phyloP scores from a whole-genome alignment of 2,888 invertebrate species.

The Drosophila formosana region DNA sequence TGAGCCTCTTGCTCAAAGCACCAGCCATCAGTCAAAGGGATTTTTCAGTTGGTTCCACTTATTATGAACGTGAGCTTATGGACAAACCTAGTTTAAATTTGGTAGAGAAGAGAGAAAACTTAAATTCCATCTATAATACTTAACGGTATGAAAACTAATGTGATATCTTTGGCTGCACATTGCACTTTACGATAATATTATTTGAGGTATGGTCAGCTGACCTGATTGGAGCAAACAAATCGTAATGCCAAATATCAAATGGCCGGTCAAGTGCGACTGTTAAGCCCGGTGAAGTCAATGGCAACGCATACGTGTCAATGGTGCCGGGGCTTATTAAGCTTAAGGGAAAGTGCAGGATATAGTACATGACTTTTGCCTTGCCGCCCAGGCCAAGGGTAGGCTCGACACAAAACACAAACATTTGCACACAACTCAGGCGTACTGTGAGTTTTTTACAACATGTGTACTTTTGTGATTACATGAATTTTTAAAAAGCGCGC shows the following conservation, averaged over 20 bases:
- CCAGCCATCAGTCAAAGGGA: slow-evolving; percentile 13
- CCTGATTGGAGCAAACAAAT: neutral
- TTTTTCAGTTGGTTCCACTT: neutral
- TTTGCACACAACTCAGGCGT: slow-evolving; percentile 70
- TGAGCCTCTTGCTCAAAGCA: slow-evolving; percentile 36
- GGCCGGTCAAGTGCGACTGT: slow-evolving; percentile 28
- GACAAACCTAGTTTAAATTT: neutral
- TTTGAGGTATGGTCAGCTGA: neutral
- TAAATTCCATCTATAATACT: too few species aligned
- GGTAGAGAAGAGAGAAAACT: neutral
- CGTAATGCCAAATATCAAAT: neutral
- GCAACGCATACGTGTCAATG: slow-evolving; percentile 49
- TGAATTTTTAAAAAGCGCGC: slow-evolving; percentile 79
- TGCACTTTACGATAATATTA: neutral
- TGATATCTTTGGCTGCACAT: neutral
- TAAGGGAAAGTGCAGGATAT: slow-evolving; percentile 41
- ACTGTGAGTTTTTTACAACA: slow-evolving; percentile 70
- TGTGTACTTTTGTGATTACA: slow-evolving; percentile 81
- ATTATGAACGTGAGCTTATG: neutral
- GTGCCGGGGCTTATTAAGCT: slow-evolving; percentile 55
- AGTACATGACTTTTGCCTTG: slow-evolving; percentile 12
- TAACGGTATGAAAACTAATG: neutral
- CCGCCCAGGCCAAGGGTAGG: slow-evolving; percentile 5
- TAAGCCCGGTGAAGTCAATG: slow-evolving; percentile 29
- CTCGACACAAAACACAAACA: slow-evolving; percentile 40